Conservation (phyloP, 2,888 invertebrate genomes). For the Nemotelus nigrinus region DNA sequence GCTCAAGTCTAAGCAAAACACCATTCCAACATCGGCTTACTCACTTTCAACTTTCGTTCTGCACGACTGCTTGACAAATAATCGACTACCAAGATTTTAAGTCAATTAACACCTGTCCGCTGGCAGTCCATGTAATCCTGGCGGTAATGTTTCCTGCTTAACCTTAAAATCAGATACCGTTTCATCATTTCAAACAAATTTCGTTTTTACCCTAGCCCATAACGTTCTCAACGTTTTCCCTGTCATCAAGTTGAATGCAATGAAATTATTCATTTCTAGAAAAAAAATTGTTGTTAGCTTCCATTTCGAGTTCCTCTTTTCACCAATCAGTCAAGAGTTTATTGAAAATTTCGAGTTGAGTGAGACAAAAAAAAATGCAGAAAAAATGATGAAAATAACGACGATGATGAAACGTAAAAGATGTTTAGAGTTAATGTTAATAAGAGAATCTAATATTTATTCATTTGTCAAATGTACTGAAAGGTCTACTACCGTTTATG, state of each 20-base stretch:
- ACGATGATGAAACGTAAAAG: too few relatives aligned
- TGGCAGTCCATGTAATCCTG: constrained; percentile 1
- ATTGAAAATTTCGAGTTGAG: too few relatives aligned
- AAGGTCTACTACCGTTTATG: constrained; percentile 2
- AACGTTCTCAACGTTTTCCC: too few relatives aligned
- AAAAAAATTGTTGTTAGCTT: too few relatives aligned
- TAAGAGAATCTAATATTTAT: not conserved
- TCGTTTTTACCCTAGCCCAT: not conserved
- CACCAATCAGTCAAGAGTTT: too few relatives aligned
- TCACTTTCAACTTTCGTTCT: constrained; percentile 26
- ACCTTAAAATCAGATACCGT: constrained; percentile 3
- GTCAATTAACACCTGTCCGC: constrained; percentile 27
- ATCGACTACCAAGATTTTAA: not conserved
- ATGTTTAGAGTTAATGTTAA: not conserved
- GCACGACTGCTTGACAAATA: not conserved
- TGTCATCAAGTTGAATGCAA: too few relatives aligned
- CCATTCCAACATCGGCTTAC: constrained; percentile 1
- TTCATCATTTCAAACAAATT: not conserved
- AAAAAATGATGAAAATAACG: too few relatives aligned
- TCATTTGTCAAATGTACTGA: not conserved
- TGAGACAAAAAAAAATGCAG: too few relatives aligned
- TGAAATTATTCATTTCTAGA: too few relatives aligned
- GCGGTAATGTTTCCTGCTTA: constrained; percentile 13
- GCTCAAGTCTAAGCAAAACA: too few relatives aligned
- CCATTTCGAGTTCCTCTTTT: too few relatives aligned